These are phyloP conservation scores for Heliconius hewitsoni DNA, from an alignment of 1,140 invertebrate genomes.

Conservation along the genomic window DNA sequence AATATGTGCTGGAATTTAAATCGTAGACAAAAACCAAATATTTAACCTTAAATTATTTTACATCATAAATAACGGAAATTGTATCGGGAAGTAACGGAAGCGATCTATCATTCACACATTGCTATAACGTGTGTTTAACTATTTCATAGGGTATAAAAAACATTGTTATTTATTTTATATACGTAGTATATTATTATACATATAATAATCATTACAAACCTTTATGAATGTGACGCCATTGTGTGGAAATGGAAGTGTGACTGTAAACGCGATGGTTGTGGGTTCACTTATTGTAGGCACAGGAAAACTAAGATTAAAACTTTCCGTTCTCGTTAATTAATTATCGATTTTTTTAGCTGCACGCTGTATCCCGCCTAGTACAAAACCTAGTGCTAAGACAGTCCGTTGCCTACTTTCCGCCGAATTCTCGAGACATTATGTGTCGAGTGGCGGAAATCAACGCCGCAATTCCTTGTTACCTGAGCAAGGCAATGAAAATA, in stretches of 20 bases:
- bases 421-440: background rate
- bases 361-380: background rate
- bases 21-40: background rate
- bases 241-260: fast-evolving
- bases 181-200: background rate
- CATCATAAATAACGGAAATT: background rate
- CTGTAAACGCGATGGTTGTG: no score
- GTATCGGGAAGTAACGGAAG: constrained; percentile 11
- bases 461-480: background rate
- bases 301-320: no score
- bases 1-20: background rate
- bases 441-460: background rate
- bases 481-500: background rate
- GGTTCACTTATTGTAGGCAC: no score
- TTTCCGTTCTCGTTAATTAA: no score
- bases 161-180: background rate
- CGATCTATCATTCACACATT: constrained; percentile 1
- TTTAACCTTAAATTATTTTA: background rate
- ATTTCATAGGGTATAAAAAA: background rate
- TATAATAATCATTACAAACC: constrained; percentile 1
- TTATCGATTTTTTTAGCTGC: background rate
- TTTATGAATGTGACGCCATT: background rate
- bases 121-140: background rate
- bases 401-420: background rate
- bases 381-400: background rate